phyloP scores from a whole-genome alignment of 1,140 invertebrate genomes.

The Hycleus phaleratus region DNA sequence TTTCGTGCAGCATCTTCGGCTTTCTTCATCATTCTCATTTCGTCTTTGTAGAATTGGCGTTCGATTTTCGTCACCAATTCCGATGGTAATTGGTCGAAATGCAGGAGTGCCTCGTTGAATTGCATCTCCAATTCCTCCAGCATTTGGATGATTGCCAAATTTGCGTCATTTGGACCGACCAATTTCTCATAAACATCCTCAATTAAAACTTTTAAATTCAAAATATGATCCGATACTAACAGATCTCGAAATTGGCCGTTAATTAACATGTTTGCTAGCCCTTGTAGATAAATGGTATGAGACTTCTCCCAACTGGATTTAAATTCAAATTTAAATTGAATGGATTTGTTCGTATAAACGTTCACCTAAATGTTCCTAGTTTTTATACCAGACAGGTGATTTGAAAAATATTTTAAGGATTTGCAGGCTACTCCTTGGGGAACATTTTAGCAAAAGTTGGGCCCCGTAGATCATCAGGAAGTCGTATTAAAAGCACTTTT shows the following conservation, averaged over 20 bases:
- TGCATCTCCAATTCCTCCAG: constrained; percentile 54
- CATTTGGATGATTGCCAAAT: constrained; percentile 47
- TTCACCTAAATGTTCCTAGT: no score
- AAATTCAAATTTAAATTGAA: background rate
- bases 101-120: constrained; percentile 43
- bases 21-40: constrained; percentile 48
- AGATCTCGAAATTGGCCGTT: constrained; percentile 42
- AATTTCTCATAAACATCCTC: constrained; percentile 58
- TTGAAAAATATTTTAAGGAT: no score
- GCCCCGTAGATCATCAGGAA: no score
- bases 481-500: no score
- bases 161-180: constrained; percentile 48
- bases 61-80: constrained; percentile 49
- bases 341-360: no score
- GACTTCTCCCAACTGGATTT: constrained; percentile 40
- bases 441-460: no score
- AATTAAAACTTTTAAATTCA: constrained; percentile 53
- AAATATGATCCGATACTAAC: constrained; percentile 48
- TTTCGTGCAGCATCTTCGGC: constrained; percentile 52
- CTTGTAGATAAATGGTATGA: constrained; percentile 40
- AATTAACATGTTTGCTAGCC: constrained; percentile 42
- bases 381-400: no score
- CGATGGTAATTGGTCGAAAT: constrained; percentile 51
- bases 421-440: no score
- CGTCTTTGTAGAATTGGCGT: constrained; percentile 50